phyloP scores from a whole-genome alignment of 2,888 invertebrate species.

The Lithophane semibrunnea region DNA sequence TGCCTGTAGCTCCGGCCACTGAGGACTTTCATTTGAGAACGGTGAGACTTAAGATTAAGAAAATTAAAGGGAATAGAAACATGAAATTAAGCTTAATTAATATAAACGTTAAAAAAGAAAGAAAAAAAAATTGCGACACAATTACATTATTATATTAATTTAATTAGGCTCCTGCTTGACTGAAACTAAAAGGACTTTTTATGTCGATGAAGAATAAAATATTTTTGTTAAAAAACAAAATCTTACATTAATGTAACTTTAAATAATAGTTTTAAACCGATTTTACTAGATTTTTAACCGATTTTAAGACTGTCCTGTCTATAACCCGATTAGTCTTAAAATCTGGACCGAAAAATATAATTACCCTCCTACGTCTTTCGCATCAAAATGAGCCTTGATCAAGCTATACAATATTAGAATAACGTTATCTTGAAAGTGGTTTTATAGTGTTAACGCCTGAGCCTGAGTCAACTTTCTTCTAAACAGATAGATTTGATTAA shows the following conservation, averaged over 20 bases:
- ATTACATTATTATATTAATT: no score
- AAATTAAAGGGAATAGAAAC: neutral
- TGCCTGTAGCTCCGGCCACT: conserved; percentile 59
- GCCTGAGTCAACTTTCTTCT: conserved; percentile 18
- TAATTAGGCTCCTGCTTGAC: no score
- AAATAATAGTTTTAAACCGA: no score
- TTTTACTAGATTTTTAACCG: no score
- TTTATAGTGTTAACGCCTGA: neutral
- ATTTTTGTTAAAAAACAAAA: no score
- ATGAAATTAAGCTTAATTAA: neutral
- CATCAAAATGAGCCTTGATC: conserved; percentile 5
- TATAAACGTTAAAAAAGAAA: neutral
- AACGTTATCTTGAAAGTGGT: conserved; percentile 21
- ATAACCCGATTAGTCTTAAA: neutral
- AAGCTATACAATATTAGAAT: neutral
- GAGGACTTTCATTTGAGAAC: conserved; percentile 57
- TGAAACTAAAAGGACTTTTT: no score
- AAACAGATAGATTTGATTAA: neutral
- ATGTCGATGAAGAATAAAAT: no score
- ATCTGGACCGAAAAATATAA: neutral
- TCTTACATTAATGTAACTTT: no score
- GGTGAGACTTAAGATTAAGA: conserved; percentile 64
- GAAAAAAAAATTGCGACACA: no score
- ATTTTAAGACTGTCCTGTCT: no score
- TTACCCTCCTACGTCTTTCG: neutral